Base-by-base conservation (phyloP, 1,140 invertebrate genomes). In the Frieseomelitta varia region DNA sequence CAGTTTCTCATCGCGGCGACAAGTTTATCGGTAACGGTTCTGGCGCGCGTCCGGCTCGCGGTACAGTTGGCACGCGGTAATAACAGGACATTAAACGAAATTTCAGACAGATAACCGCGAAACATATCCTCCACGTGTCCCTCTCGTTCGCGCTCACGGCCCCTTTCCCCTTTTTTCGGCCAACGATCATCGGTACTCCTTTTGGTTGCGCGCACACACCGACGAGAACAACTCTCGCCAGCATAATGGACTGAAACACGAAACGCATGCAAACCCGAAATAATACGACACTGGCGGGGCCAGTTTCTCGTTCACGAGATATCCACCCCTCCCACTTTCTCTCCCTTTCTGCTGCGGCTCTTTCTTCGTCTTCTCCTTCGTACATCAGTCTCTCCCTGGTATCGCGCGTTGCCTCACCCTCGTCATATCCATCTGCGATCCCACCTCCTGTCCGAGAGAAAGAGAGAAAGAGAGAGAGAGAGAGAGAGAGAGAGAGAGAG, bases 211-310 rank as follows among this genome's bases (percentile, higher is more conserved):
- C 77, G 58, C n/a, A n/a, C n/a, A n/a, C n/a, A n/a, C 78, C 81
- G 81, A 65, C 73, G 69, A 34, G 71, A 76, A 63, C n/a, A 47
- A 47, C 55, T 34, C 39, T 79, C 78, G 81, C 81, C 82, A 90
- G 51, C n/a, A 90, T 91, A 89, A 88, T 91, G 83, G 87, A 63
- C 72, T 84, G 90, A 89, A 90, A 92, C 80, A 88, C 79, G 88
- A 90, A 91, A 88, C 88, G 90, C 87, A 87, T 85, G 86, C 90
- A 91, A 92, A 90, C 86, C 89, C 86, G 86, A 90, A 91, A 91
- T 92, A 92, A 92, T 90, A 91, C 90, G 90, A 91, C 89, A 87
- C 85, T 87, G 85, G 68, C 81, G 79, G 85, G 72, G 81, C 84
- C 83, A n/a, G n/a, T n/a, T 84, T 84, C 81, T 81, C n/a, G n/a